Percentiles rank a stretch among this genome's conserved stretches.
phyloP scores from a whole-genome alignment of 1,140 invertebrate species.

The Leptoteleia sp. region DNA sequence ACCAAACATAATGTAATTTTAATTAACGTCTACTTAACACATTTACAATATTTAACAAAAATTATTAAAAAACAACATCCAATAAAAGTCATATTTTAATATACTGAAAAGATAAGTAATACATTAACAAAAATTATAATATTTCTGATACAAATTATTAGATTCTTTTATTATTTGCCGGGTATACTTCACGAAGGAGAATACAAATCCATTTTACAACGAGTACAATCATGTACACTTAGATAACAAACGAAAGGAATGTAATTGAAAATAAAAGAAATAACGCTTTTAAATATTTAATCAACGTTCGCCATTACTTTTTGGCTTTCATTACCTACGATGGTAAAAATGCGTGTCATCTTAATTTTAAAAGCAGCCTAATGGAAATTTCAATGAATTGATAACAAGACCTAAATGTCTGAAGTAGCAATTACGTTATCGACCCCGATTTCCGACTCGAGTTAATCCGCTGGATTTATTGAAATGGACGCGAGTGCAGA shows the following conservation, averaged over 20 bases:
- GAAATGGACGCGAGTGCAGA: conserved; percentile 34
- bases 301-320: not conserved
- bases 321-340: not conserved
- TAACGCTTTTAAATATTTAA: not conserved
- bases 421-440: conserved; percentile 60
- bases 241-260: not conserved
- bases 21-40: not conserved
- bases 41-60: no score
- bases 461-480: conserved; percentile 54
- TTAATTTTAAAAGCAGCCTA: conserved; percentile 30
- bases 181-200: no score
- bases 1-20: conserved; percentile 16
- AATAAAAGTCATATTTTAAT: no score
- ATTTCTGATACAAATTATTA: no score
- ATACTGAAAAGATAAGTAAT: no score
- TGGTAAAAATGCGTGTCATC: conserved; percentile 11
- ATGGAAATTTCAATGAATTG: conserved; percentile 48
- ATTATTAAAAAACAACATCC: no score
- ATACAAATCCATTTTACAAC: no score
- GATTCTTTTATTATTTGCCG: no score
- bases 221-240: no score
- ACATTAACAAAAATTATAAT: no score
- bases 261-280: no score
- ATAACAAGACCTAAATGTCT: conserved; percentile 39
- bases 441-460: conserved; percentile 43